Evolutionary conservation across 2,113 vertebrate species (phyloP), one percentile per base, ranked within the genome.

Genomic region (Ophiodon elongatus): DNA sequence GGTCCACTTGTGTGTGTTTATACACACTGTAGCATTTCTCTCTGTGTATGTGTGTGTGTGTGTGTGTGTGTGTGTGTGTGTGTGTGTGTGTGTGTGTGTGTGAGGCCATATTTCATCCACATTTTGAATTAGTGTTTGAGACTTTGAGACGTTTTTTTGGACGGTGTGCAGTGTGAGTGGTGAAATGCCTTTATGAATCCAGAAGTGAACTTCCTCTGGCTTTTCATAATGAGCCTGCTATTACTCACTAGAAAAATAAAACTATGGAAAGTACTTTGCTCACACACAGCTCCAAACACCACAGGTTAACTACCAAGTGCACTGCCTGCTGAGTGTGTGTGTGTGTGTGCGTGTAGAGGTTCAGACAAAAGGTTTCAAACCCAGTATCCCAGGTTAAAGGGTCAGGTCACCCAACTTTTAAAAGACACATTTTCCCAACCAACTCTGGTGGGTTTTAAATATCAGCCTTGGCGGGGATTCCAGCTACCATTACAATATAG

Each of bases 201-300:
- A 90, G 83, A 83, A 85, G 89, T 92, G 91, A 94, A 95, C 92
- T 94, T 95, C 92, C 93, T 91, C 70, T 91, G 89, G 79, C 88
- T 92, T 86, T 84, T 88, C 69, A 75, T 92, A 95, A 94, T 94
- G 87, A 92, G 89, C 43, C 85, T 50, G 63, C 87, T 86, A 89
- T 95, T 94, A 95, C 93, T 95, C 94, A 93, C 93, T 82, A 92
- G 75, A 75, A 89, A 94, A 94, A 94, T 90, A 95, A 90, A 94
- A 88, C 92, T 86, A 90, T 92, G 93, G 93, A 95, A 94, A 95
- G 85, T 90, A 86, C 88, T 92, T 74, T 39, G 66, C 82, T 79
- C 78, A 73, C 66, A 79, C 70, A 66, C 65, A 4, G 73, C 43
- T 72, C 76, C 73, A 80, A 84, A 78, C 84, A 65, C 76, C 79